Conservation (phyloP, 2,888 invertebrate species). For the Ormyrus labotus region DNA sequence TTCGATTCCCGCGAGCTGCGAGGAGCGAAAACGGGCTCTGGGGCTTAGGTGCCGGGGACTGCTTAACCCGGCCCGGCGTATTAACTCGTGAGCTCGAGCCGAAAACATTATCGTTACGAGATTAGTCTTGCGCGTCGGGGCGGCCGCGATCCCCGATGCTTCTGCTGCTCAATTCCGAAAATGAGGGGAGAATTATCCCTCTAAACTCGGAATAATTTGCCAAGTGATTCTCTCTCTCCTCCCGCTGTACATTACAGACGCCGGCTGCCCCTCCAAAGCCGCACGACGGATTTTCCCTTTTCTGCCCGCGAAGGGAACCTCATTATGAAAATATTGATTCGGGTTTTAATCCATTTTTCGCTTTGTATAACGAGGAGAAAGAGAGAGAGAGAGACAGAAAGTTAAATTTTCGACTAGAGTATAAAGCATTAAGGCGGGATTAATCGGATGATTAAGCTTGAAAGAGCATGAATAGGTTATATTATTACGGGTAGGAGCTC, state of each 20-base stretch:
- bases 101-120: conserved; percentile 58
- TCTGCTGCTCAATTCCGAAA: conserved; percentile 51
- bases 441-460: too few species aligned
- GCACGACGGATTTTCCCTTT: not conserved
- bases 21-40: conserved; percentile 39
- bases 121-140: conserved; percentile 48
- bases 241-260: too few species aligned
- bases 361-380: too few species aligned
- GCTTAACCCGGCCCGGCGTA: conserved; percentile 58
- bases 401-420: not conserved
- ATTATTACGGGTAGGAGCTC: not conserved
- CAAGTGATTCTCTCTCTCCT: conserved; percentile 33
- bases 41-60: conserved; percentile 34
- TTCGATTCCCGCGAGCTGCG: conserved; percentile 44
- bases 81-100: conserved; percentile 46
- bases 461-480: not conserved
- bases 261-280: too few species aligned
- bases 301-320: not conserved
- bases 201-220: conserved; percentile 51
- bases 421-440: not conserved
- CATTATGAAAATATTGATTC: too few species aligned
- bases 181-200: conserved; percentile 53
- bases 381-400: too few species aligned
- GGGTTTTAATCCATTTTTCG: too few species aligned
- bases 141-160: conserved; percentile 22